Evolutionary conservation across 1,140 invertebrate genomes (phyloP).

Genomic region (Carposina sasakii): DNA sequence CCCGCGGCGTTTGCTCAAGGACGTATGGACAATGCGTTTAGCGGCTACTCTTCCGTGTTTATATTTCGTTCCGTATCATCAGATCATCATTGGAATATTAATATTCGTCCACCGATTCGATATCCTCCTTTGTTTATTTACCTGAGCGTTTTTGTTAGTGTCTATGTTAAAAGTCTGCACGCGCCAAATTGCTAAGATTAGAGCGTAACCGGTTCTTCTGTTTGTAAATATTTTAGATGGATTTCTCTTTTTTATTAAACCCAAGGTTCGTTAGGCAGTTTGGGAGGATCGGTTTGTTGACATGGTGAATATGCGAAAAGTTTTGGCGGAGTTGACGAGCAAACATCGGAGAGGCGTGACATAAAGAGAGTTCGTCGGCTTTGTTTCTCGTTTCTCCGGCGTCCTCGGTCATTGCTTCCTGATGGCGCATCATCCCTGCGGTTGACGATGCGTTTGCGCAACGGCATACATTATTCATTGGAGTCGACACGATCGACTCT

Average conservation of each 20-base stretch:
- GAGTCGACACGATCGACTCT: slow-evolving; percentile 23
- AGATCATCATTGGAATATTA: slow-evolving; percentile 50
- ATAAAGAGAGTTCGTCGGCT: slow-evolving; percentile 17
- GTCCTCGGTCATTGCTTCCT: slow-evolving; percentile 52
- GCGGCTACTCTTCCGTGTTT: slow-evolving; percentile 51
- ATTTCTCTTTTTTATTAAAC: too few relatives aligned
- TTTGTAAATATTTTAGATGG: too few relatives aligned
- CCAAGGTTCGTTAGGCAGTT: too few relatives aligned
- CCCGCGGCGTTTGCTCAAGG: slow-evolving; percentile 37
- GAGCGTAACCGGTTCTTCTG: too few relatives aligned
- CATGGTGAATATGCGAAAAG: too few relatives aligned
- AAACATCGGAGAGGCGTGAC: background rate
- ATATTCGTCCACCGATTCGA: slow-evolving; percentile 38
- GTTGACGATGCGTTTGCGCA: slow-evolving; percentile 34
- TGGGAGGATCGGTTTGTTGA: too few relatives aligned
- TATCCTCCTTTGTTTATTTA: slow-evolving; percentile 32
- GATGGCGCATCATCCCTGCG: slow-evolving; percentile 30
- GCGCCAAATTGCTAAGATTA: too few relatives aligned
- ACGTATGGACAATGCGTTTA: slow-evolving; percentile 46
- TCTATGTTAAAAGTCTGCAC: too few relatives aligned
- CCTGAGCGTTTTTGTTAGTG: slow-evolving; percentile 21
- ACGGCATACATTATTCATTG: slow-evolving; percentile 50
- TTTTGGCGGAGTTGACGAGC: too few relatives aligned
- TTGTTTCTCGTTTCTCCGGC: slow-evolving; percentile 28
- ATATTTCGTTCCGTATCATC: slow-evolving; percentile 47